A percentile compares a stretch with the other conserved stretches of the same genome.
Conservation (phyloP, 2,113 vertebrate genomes). For the Pelvicachromis taeniatus region DNA sequence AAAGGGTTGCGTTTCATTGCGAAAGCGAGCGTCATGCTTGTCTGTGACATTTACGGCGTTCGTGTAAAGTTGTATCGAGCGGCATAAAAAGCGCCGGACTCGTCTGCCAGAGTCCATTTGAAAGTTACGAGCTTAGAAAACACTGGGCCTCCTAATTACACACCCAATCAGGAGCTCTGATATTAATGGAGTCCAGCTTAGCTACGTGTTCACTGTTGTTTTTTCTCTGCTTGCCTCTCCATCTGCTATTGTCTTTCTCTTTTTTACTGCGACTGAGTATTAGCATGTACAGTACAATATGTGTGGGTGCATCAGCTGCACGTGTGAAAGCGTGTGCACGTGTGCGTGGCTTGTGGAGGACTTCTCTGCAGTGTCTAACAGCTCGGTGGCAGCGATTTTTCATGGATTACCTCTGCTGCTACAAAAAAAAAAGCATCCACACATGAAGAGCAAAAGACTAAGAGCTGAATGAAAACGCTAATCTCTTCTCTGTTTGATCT, state of each 20-base stretch:
- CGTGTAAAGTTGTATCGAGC: conserved; percentile 30
- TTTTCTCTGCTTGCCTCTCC: not conserved
- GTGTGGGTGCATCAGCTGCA: not conserved
- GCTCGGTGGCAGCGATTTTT: conserved; percentile 7
- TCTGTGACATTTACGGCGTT: conserved; percentile 36
- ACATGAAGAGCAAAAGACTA: conserved; percentile 7
- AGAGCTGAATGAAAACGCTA: conserved; percentile 48
- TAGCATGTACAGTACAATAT: not conserved
- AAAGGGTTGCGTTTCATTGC: conserved; percentile 23
- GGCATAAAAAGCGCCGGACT: conserved; percentile 30
- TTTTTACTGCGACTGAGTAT: not conserved
- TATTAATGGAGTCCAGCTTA: conserved; percentile 40
- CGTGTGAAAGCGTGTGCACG: not conserved
- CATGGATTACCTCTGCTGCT: conserved; percentile 40
- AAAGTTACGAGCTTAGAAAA: conserved; percentile 51
- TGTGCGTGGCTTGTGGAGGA: not conserved
- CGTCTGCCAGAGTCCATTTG: conserved; percentile 41
- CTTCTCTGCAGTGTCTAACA: not conserved
- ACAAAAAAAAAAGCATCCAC: not conserved
- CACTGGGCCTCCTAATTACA: conserved; percentile 60
- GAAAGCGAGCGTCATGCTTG: conserved; percentile 16
- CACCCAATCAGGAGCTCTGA: conserved; percentile 56
- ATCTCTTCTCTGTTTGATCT: conserved; percentile 61
- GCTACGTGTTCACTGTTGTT: not conserved
- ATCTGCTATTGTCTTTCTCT: not conserved